Base-by-base conservation (phyloP, 2,888 invertebrate species). In the Spatulosminthurus flaviceps region DNA sequence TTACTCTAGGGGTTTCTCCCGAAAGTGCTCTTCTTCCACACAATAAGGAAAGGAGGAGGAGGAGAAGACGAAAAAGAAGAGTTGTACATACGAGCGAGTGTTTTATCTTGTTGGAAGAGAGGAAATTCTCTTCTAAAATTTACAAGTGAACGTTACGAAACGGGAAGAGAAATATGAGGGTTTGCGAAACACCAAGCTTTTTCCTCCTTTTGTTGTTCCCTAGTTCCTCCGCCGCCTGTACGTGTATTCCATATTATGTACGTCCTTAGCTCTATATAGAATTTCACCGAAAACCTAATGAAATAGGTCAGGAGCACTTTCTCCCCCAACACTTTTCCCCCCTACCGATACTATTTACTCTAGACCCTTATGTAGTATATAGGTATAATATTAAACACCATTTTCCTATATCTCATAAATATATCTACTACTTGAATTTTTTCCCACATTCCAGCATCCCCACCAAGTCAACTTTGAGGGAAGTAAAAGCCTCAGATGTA, bases 1-100 rank as follows among this genome's bases (percentile, higher is more conserved):
- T 73, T 28, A 73, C 73, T 73, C 73, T 73, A 60, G 60, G 73
- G 73, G 73, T 51, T 73, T 73, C 24, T 4, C 60, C 60, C 26
- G 0, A 22, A 72, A 43, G 16, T 72, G 51, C 51, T 51, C 41
- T 42, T 42, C 22, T 24, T 51, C 19, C 43, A 11, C 16, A 43
- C 72, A 43, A 24, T 51, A 16, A 51, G 1, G 19, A 51, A 51
- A 41, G 7, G 41, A 41, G 13, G 41, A 41, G 41, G 7, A 9
- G 41, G 41, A 7, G n/a, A n/a, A n/a, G n/a, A n/a, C n/a, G n/a
- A n/a, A n/a, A n/a, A n/a, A n/a, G n/a, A n/a, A 2, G 51, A 51
- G 51, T 19, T 51, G 13, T 24, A 22, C 43, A 72, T 43, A 24
- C 71, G 26, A 72, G 42, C 71, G 26, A 72, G 42, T 42, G 43